Evolutionary conservation across 2,888 invertebrate species (phyloP).

Genomic region (Caenorhabditis plicata): DNA sequence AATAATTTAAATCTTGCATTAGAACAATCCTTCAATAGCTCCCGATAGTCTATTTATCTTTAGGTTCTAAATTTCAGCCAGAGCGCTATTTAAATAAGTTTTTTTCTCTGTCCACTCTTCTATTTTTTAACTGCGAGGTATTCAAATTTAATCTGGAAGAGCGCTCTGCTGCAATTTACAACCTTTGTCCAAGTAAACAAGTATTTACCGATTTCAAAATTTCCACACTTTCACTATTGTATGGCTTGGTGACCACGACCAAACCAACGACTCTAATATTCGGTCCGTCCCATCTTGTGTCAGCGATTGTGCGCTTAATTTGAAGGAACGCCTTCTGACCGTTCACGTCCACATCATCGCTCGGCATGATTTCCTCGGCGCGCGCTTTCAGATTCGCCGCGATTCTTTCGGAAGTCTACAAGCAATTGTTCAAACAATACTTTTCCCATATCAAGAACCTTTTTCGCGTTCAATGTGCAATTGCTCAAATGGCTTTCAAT

Average conservation of each 20-base stretch:
- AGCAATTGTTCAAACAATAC: neutral
- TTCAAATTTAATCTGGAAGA: too few relatives aligned
- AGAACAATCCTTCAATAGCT: too few relatives aligned
- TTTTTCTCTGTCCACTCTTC: too few relatives aligned
- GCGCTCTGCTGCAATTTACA: too few relatives aligned
- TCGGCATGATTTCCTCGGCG: conserved; percentile 3
- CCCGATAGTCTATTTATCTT: too few relatives aligned
- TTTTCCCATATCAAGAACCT: neutral
- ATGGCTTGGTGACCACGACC: conserved; percentile 14
- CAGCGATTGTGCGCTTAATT: conserved; percentile 34
- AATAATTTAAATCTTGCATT: too few relatives aligned
- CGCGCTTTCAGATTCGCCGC: neutral
- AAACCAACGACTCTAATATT: conserved; percentile 23
- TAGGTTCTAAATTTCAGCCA: too few relatives aligned
- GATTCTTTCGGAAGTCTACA: conserved; percentile 3
- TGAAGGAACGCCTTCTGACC: conserved; percentile 40
- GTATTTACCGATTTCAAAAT: conserved; percentile 5
- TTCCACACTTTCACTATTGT: conserved; percentile 9
- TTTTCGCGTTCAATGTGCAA: neutral
- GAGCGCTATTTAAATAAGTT: too few relatives aligned
- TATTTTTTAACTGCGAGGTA: too few relatives aligned
- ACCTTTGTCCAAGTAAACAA: too few relatives aligned
- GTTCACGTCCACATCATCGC: conserved; percentile 6
- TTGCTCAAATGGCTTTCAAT: neutral
- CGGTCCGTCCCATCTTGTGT: conserved; percentile 30